phyloP scores from a whole-genome alignment of 2,797 vertebrate species.

The Myotis myotis region DNA sequence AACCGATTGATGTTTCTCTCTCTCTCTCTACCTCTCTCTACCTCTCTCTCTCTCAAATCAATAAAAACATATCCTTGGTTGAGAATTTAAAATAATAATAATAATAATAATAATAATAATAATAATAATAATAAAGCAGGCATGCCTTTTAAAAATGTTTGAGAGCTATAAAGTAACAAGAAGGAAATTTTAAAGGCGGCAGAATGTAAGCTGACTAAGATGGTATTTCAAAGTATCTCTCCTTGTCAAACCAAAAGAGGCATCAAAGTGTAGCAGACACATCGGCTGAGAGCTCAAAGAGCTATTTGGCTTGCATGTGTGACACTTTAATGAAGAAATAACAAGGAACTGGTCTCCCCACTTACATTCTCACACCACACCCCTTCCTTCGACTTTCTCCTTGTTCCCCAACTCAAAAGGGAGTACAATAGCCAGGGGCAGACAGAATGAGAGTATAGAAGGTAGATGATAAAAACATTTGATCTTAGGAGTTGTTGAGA shows the following conservation, averaged over 20 bases:
- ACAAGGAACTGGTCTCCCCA: not conserved
- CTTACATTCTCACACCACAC: not conserved
- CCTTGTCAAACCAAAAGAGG: not conserved
- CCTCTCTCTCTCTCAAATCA: not conserved
- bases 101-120: not conserved
- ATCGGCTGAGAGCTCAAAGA: not conserved
- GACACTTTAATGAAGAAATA: not conserved
- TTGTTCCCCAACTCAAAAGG: not conserved
- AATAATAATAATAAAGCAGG: not conserved
- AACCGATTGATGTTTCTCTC: not conserved
- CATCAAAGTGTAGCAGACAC: accelerated
- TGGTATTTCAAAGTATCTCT: not conserved
- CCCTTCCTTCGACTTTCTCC: not conserved
- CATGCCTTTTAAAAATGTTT: not conserved
- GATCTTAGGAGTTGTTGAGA: not conserved
- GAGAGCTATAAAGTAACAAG: not conserved
- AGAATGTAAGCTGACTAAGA: not conserved
- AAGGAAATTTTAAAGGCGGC: not conserved
- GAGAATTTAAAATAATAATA: not conserved
- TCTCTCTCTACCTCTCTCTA: not conserved
- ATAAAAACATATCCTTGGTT: not conserved
- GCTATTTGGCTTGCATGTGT: not conserved
- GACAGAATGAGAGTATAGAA: not conserved
- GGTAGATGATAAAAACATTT: not conserved
- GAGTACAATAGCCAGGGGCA: not conserved